These are phyloP conservation scores for Thelohanellus kitauei DNA, from an alignment of 30 jellyfish, hydroid and myxozoan species.

Conservation along the genomic window DNA sequence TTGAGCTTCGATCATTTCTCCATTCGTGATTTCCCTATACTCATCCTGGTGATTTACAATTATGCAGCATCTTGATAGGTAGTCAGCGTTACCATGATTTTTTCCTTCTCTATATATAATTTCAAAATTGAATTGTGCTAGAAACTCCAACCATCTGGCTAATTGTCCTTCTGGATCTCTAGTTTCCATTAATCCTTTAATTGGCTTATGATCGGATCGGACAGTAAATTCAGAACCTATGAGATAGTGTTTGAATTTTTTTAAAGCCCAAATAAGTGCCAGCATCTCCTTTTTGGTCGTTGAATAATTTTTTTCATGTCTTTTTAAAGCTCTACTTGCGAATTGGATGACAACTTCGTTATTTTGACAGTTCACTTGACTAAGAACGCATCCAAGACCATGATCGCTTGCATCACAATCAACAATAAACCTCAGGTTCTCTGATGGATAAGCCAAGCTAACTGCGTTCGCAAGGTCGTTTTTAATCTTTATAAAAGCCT, in stretches of 20 bases:
- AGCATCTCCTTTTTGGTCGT: neutral
- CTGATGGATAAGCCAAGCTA: conserved; percentile 11
- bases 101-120: too few species aligned
- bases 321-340: conserved; percentile 14
- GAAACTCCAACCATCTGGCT: too few species aligned
- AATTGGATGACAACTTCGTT: conserved; percentile 7
- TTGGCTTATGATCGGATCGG: neutral
- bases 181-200: too few species aligned
- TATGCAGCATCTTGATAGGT: too few species aligned
- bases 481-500: conserved; percentile 5
- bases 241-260: neutral
- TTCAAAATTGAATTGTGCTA: too few species aligned
- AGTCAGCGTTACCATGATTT: too few species aligned
- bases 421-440: conserved; percentile 2
- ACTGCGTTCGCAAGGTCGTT: conserved; percentile 1
- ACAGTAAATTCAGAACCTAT: neutral
- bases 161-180: too few species aligned
- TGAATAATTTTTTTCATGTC: conserved; percentile 2
- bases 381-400: conserved; percentile 17
- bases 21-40: too few species aligned
- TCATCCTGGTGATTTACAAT: too few species aligned
- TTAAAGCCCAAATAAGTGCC: neutral
- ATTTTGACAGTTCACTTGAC: conserved; percentile 4
- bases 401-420: conserved; percentile 10
- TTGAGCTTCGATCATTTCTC: too few species aligned